Evolutionary conservation across 2,888 invertebrate species (phyloP), one percentile per base, ranked within the genome.

Genomic region (Peribatodes rhomboidaria): DNA sequence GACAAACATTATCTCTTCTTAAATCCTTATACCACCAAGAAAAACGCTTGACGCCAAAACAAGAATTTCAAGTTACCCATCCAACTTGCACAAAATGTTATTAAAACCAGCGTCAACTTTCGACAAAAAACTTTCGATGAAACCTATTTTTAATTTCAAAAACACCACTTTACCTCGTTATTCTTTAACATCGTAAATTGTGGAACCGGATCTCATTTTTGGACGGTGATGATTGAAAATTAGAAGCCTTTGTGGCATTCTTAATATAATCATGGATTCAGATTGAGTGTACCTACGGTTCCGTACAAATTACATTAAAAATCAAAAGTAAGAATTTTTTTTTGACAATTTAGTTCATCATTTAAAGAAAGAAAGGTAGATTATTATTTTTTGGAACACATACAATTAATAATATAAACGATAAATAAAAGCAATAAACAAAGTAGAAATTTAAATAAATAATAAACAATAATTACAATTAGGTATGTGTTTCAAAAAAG

Each of bases 161-260:
- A 55, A 46, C 54, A 60, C 58, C 65, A 60, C 61, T 44, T 22
- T 27, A n/a, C 20, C 18, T 39, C 57, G 44, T 65, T 70, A 66
- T 58, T 63, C 50, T 46, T 33, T 53, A 37, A 37, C 46, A 46
- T 62, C 50, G 65, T 64, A 61, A 65, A 64, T 57, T 20, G 8
- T 22, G 33, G 27, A 70, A 64, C 71, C 71, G 73, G 75, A 74
- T 71, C 67, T 66, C 50, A 39, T 46, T 60, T 46, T 59, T 53
- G 54, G 60, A 52, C 52, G 57, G n/a, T n/a, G 54, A 69, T 60
- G 58, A 68, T 57, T 65, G 47, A 67, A 69, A 63, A 56, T 64
- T 56, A 55, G 54, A 52, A 61, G 64, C 65, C 61, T 62, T 61
- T 65, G 64, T 65, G 64, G 68, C 67, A 73, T 68, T 65, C 61